These are phyloP conservation scores for Iselma pallidipennis DNA, from an alignment of 2,888 invertebrate species.

Conservation along the genomic window DNA sequence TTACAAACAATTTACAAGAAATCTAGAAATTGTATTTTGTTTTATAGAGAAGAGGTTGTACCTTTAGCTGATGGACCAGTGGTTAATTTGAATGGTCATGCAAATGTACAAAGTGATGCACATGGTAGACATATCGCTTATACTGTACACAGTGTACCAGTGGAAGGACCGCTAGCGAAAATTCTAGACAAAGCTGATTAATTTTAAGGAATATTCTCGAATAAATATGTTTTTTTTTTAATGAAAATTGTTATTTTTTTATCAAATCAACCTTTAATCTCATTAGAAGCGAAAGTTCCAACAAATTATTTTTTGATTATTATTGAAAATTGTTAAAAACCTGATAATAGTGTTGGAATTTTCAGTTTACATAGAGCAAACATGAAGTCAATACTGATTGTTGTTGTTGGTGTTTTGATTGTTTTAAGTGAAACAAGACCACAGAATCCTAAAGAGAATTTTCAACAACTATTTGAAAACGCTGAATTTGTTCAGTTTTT, in stretches of 20 bases:
- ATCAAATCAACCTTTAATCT: too few species aligned
- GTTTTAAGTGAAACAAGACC: neutral
- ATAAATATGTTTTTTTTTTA: too few species aligned
- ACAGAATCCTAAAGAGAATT: neutral
- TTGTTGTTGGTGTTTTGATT: neutral
- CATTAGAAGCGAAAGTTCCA: neutral
- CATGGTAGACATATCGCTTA: conserved; percentile 53
- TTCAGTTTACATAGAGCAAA: neutral
- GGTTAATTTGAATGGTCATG: conserved; percentile 55
- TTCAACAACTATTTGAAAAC: neutral
- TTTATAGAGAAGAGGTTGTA: conserved; percentile 1
- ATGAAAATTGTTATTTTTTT: too few species aligned
- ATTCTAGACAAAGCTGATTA: conserved; percentile 6
- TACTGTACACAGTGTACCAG: conserved; percentile 47
- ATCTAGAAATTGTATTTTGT: neutral
- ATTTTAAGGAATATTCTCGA: too few species aligned
- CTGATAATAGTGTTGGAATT: neutral
- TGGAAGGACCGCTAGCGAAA: conserved; percentile 18
- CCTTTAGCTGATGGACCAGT: conserved; percentile 52
- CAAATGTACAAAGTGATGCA: conserved; percentile 53
- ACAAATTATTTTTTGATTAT: neutral
- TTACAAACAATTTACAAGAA: neutral
- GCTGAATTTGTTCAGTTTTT: neutral
- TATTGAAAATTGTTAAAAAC: neutral
- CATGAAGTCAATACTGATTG: neutral